Conservation (phyloP, 2,797 vertebrate species). For the Pelochelys cantorii region DNA sequence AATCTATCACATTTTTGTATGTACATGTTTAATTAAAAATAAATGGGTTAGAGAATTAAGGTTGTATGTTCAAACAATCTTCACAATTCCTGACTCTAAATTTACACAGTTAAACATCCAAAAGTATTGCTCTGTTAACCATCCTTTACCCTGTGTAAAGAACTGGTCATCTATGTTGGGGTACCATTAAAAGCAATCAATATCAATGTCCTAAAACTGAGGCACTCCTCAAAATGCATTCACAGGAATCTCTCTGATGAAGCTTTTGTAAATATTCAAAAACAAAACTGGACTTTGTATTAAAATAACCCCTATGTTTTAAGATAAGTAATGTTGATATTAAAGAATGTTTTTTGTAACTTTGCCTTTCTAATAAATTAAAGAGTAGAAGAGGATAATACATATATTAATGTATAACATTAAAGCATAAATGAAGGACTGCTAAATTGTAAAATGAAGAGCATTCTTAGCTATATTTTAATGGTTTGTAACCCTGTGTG, state of each 20-base stretch:
- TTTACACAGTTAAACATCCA: neutral
- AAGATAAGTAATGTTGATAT: neutral
- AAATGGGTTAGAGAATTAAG: neutral
- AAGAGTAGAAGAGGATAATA: neutral
- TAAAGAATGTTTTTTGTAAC: neutral
- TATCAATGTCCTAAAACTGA: neutral
- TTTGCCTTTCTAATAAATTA: neutral
- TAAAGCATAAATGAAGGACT: neutral
- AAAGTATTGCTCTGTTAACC: neutral
- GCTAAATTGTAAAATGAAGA: neutral
- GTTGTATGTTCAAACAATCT: neutral
- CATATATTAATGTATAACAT: neutral
- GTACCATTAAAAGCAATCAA: neutral
- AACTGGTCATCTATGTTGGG: neutral
- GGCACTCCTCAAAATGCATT: neutral
- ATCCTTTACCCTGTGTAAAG: neutral
- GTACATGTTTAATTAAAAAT: neutral
- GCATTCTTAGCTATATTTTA: neutral
- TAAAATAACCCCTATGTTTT: neutral
- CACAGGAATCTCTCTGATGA: neutral
- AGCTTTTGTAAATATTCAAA: neutral
- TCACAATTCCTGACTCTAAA: neutral
- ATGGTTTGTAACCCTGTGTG: neutral
- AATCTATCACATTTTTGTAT: neutral
- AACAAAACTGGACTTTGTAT: neutral